Base-by-base conservation (phyloP, 2,888 invertebrate species). In the Cyclophora albipunctata region DNA sequence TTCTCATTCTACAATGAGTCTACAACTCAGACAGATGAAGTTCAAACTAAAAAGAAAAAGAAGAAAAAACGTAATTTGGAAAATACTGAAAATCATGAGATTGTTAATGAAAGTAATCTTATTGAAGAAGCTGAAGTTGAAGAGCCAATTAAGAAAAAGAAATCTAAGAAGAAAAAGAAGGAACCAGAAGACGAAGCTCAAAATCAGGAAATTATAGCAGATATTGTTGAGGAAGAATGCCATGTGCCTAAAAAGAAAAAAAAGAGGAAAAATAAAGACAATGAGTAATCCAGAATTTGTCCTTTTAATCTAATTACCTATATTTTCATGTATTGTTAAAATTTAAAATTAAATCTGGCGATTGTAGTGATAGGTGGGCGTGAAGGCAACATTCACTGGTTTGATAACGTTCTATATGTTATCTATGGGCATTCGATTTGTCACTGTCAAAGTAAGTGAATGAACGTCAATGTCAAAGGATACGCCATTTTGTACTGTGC, bases 241-340 rank as follows among this genome's bases (percentile, higher is more conserved):
- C 53, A 67, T 62, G 62, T 76, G 34, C 76, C 78, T 49, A 81
- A 78, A 64, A 81, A 80, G 61, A 84, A 81, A 65, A 81, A 83
- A 60, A 78, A 83, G 58, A 75, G 69, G 65, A 77, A 81, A 77
- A 72, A 71, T 62, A 73, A 75, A 60, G 55, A 71, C 49, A 43
- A 46, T 49, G 46, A 50, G 48, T 20, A 37, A 47, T 53, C 45
- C 61, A 57, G 63, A 57, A 56, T 35, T 35, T 7, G 34, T 40
- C 34, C 34, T 35, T 6, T 5, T n/a, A n/a, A n/a, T 33, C 34
- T 20, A 1, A 20, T 20, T 20, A 20, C 20, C 20, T 20, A 20
- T 20, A 20, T 20, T 20, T 20, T 20, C 20, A 20, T 20, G 20
- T 20, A 20, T 20, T 20, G 20, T 20, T 20, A 20, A 20, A 20